Percentiles rank a stretch among this genome's conserved stretches.
Conservation (phyloP, 2,888 invertebrate species). For the Ypsolopha sequella region DNA sequence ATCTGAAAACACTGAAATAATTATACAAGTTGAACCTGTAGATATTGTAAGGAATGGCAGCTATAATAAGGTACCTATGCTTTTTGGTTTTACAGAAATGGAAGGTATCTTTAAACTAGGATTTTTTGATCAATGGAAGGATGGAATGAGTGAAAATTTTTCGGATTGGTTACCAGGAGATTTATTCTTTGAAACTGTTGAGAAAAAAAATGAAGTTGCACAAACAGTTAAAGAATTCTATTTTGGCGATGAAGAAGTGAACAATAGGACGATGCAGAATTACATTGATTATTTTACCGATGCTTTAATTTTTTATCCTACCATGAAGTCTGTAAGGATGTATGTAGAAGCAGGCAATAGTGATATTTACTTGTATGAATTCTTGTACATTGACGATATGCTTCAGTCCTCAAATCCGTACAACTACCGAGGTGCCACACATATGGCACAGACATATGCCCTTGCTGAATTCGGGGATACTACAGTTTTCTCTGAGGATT, state of each 20-base stretch:
- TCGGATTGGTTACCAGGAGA: constrained; percentile 8
- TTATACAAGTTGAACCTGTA: constrained; percentile 4
- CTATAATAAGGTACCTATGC: constrained; percentile 7
- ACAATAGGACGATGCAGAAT: not conserved
- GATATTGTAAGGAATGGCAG: constrained; percentile 6
- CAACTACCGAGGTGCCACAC: not conserved
- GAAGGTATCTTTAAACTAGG: constrained; percentile 8
- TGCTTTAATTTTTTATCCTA: not conserved
- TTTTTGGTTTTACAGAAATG: constrained; percentile 6
- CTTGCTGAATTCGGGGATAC: not conserved
- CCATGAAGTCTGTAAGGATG: not conserved
- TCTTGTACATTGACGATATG: not conserved
- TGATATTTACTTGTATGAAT: not conserved
- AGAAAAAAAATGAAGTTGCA: constrained; percentile 4
- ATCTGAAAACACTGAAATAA: not conserved
- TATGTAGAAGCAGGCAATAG: not conserved
- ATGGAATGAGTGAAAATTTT: constrained; percentile 9
- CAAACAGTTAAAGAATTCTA: not conserved
- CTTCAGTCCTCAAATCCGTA: not conserved
- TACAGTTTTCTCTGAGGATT: constrained; percentile 10
- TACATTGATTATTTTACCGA: constrained; percentile 4
- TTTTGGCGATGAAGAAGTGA: not conserved
- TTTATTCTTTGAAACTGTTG: constrained; percentile 3
- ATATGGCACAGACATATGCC: not conserved
- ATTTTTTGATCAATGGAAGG: constrained; percentile 6